phyloP scores from a whole-genome alignment of 92 coral and sea anemone genomes.

The Umimayanthus kanabou region DNA sequence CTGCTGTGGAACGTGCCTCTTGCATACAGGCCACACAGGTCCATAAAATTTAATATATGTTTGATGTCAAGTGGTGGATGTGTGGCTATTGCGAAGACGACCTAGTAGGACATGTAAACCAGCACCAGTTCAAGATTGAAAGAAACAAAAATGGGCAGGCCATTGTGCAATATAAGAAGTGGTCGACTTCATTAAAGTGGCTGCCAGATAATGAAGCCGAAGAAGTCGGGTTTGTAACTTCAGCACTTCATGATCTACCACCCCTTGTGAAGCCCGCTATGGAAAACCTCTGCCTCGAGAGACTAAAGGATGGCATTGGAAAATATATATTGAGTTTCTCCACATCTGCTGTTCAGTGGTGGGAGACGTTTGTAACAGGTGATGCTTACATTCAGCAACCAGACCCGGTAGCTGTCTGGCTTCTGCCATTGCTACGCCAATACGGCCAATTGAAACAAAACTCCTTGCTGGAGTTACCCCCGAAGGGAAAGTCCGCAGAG shows the following conservation, averaged over 20 bases:
- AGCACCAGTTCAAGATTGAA: slow-evolving; percentile 28
- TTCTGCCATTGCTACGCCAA: background rate
- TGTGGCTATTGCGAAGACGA: slow-evolving; percentile 28
- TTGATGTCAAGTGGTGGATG: slow-evolving; percentile 31
- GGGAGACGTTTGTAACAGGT: no score
- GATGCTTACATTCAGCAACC: no score
- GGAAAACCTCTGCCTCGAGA: background rate
- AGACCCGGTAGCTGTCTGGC: background rate
- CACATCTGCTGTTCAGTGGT: no score
- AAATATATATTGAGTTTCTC: no score
- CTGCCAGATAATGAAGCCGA: background rate
- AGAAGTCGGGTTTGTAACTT: background rate
- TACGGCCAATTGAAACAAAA: background rate
- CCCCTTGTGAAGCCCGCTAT: background rate
- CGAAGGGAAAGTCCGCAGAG: background rate
- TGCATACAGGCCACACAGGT: background rate
- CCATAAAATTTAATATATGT: background rate
- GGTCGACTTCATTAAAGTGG: slow-evolving; percentile 34
- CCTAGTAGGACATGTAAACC: slow-evolving; percentile 16
- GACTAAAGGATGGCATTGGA: no score
- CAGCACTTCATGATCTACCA: background rate
- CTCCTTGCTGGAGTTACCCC: background rate
- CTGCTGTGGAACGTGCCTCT: background rate
- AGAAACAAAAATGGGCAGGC: background rate
- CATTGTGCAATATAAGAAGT: background rate